These are phyloP conservation scores for Smittia aterrima DNA, from an alignment of 2,888 invertebrate species.

Conservation along the genomic window DNA sequence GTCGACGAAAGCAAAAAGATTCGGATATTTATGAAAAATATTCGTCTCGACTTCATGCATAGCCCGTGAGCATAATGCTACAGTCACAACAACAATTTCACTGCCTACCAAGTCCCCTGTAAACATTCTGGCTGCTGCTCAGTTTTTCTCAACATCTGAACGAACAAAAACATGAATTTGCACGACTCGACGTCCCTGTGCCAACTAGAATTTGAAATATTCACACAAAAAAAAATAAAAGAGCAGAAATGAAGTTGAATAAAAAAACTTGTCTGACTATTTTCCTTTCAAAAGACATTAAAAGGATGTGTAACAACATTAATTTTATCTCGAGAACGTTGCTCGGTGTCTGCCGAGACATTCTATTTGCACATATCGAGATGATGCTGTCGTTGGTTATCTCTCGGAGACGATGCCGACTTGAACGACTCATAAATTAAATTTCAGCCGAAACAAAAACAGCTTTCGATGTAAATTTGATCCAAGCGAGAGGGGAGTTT, in stretches of 20 bases:
- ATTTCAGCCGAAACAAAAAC: not conserved
- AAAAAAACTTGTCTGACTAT: conserved; percentile 19
- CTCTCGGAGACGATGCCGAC: not conserved
- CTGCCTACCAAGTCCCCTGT: not conserved
- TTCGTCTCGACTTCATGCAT: not conserved
- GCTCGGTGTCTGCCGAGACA: not conserved
- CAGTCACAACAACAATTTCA: not conserved
- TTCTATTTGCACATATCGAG: not conserved
- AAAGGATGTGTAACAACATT: conserved; percentile 11
- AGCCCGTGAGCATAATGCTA: not conserved
- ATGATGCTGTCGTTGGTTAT: not conserved
- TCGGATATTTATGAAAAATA: not conserved
- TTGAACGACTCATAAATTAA: not conserved
- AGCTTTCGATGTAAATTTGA: not conserved
- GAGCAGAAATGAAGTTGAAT: not conserved
- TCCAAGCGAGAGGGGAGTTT: not conserved
- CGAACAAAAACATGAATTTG: not conserved
- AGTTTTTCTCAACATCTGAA: not conserved
- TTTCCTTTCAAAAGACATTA: not conserved
- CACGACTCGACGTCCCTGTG: too few relatives aligned
- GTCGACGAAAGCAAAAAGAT: not conserved
- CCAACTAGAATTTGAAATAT: not conserved
- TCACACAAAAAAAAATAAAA: not conserved
- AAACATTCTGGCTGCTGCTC: not conserved
- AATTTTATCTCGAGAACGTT: not conserved